Conservation (phyloP, 2,888 invertebrate genomes). For the Phania funesta region DNA sequence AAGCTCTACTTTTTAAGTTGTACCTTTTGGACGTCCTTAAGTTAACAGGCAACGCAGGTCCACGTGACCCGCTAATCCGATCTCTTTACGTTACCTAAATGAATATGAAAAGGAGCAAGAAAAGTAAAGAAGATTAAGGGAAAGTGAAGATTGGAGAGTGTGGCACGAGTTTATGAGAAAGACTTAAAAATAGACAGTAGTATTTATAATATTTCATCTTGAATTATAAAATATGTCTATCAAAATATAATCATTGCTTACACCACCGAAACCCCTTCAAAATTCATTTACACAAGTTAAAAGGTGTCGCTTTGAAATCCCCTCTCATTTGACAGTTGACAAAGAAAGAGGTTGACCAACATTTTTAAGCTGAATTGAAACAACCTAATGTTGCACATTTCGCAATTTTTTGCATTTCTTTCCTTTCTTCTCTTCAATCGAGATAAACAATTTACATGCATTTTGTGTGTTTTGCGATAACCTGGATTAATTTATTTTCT, state of each 20-base stretch:
- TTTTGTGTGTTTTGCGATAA: conserved; percentile 1
- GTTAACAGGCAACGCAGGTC: too few relatives aligned
- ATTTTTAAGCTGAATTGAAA: neutral
- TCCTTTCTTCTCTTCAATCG: neutral
- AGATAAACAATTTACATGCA: conserved; percentile 20
- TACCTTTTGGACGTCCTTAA: too few relatives aligned
- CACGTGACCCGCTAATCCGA: too few relatives aligned
- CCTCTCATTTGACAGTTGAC: neutral
- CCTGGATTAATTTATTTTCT: conserved; percentile 5
- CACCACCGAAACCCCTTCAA: neutral
- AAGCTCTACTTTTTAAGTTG: too few relatives aligned
- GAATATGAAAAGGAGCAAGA: too few relatives aligned
- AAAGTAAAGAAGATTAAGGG: too few relatives aligned
- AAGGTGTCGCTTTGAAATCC: neutral
- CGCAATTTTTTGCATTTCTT: neutral
- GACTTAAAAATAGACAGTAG: neutral
- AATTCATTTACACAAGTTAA: neutral
- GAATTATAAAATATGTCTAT: neutral
- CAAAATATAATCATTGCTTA: neutral
- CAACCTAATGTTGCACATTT: neutral
- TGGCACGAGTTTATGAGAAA: too few relatives aligned
- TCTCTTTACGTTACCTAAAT: too few relatives aligned
- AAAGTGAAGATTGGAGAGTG: too few relatives aligned
- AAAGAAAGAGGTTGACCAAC: conserved; percentile 22
- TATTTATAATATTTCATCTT: neutral